Evolutionary conservation across 1,140 invertebrate species (phyloP), one percentile per base, ranked within the genome.

Genomic region (Neomicropteryx cornuta): DNA sequence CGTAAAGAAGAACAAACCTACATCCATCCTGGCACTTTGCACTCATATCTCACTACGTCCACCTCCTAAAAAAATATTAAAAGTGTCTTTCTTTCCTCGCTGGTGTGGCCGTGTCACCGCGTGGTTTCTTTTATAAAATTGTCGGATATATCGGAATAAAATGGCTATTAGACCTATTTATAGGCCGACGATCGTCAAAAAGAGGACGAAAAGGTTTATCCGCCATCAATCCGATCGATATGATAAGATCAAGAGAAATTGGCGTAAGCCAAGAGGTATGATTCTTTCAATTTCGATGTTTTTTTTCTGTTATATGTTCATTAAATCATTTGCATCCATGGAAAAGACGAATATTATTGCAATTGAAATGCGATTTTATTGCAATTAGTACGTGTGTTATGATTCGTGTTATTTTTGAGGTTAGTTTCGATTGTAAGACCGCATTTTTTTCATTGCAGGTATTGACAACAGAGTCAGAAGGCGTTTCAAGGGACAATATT

Each of bases 401-500:
- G n/a, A n/a, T n/a, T n/a, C n/a, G n/a, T n/a, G n/a, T n/a, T n/a
- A n/a, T n/a, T n/a, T n/a, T n/a, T n/a, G n/a, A n/a, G n/a, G n/a
- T n/a, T n/a, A n/a, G n/a, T n/a, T n/a, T n/a, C n/a, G n/a, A n/a
- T n/a, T n/a, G n/a, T n/a, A n/a, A n/a, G n/a, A n/a, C n/a, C n/a
- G n/a, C n/a, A n/a, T n/a, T n/a, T n/a, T n/a, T n/a, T n/a, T n/a
- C n/a, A n/a, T 52, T 61, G 4, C 53, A 68, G 91, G 97, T 95
- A 99, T 99, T 74, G 97, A 99, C 70, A 99, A 99, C 79, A 81
- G 95, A 72, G 95, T 99, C 6, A 79, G 97, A 48, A 83, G 96
- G 56, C 77, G 93, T 47, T 99, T 99, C 72, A 99, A 98, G 81
- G 97, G 97, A 18, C 92, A 97, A 60, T 94, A 87, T 58, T 71